A percentile compares a stretch with the other conserved stretches of the same genome.
Evolutionary conservation across 37 sponge, comb jelly and placozoan genomes (phyloP).

Genomic region (Oopsacas minuta): DNA sequence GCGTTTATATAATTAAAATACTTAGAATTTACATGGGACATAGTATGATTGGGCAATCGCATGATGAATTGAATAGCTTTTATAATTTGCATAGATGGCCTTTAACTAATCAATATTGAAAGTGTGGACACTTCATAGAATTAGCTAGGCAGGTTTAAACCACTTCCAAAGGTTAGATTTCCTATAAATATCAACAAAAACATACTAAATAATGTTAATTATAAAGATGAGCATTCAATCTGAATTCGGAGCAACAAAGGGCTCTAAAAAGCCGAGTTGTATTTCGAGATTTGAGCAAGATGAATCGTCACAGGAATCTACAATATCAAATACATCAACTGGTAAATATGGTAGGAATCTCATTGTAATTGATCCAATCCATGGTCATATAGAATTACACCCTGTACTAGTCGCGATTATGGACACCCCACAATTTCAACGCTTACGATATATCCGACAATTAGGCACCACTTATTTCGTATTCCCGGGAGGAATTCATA

Average conservation of each 20-base stretch:
- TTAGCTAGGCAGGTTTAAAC: too few relatives aligned
- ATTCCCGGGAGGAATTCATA: slow-evolving; percentile 82
- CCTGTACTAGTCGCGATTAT: slow-evolving; percentile 74
- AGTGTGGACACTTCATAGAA: too few relatives aligned
- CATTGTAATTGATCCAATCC: slow-evolving; percentile 94
- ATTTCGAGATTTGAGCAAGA: not conserved
- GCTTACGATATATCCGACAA: slow-evolving; percentile 86
- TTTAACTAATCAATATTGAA: too few relatives aligned
- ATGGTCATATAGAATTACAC: slow-evolving; percentile 92
- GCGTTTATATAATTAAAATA: too few relatives aligned
- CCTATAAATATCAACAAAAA: too few relatives aligned
- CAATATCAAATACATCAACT: not conserved
- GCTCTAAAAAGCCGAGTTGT: not conserved
- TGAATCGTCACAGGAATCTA: not conserved
- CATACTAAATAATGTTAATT: not conserved
- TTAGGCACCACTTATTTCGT: slow-evolving; percentile 76
- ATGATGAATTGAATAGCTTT: too few relatives aligned
- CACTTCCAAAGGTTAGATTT: too few relatives aligned
- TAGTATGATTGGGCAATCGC: too few relatives aligned
- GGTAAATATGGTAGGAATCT: not conserved
- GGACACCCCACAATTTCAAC: slow-evolving; percentile 96
- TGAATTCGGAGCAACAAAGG: not conserved
- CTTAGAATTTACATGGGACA: too few relatives aligned
- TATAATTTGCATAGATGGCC: too few relatives aligned
- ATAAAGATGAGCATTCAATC: not conserved